Evolutionary conservation across 2,888 invertebrate species (phyloP).

Genomic region (Cephus sareptanus): DNA sequence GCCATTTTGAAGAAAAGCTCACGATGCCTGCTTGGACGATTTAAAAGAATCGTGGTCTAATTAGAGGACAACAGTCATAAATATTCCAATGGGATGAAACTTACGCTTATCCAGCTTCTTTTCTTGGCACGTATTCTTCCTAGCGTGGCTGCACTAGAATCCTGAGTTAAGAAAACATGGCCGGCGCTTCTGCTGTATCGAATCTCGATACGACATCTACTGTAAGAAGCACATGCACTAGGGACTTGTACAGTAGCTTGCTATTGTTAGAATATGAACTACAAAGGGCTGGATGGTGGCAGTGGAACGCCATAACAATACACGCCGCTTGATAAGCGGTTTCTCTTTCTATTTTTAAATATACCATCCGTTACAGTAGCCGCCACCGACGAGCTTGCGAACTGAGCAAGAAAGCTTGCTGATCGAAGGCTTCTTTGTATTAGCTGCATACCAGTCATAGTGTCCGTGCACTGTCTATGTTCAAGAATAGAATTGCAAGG

Average conservation of each 20-base stretch:
- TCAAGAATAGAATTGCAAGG: not conserved
- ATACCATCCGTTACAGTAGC: not conserved
- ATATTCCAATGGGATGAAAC: not conserved
- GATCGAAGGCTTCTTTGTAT: not conserved
- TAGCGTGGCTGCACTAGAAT: not conserved
- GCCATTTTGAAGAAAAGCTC: not conserved
- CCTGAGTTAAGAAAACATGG: not conserved
- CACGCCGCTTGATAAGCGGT: constrained; percentile 3
- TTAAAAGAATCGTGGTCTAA: not conserved
- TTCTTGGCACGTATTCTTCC: not conserved
- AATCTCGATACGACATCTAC: not conserved
- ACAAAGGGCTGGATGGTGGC: constrained; percentile 2
- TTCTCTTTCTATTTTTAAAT: not conserved
- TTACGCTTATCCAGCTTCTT: not conserved
- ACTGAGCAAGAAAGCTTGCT: not conserved
- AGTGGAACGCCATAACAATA: not conserved
- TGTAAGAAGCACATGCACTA: not conserved
- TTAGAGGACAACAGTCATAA: not conserved
- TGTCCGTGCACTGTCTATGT: not conserved
- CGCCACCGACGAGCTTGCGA: not conserved
- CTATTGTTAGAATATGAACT: not conserved
- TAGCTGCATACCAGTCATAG: not conserved
- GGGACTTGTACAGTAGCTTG: not conserved
- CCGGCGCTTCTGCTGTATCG: not conserved
- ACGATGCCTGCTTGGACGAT: not conserved